phyloP scores from a whole-genome alignment of 2,888 invertebrate species.

The Alloplasta piceator region DNA sequence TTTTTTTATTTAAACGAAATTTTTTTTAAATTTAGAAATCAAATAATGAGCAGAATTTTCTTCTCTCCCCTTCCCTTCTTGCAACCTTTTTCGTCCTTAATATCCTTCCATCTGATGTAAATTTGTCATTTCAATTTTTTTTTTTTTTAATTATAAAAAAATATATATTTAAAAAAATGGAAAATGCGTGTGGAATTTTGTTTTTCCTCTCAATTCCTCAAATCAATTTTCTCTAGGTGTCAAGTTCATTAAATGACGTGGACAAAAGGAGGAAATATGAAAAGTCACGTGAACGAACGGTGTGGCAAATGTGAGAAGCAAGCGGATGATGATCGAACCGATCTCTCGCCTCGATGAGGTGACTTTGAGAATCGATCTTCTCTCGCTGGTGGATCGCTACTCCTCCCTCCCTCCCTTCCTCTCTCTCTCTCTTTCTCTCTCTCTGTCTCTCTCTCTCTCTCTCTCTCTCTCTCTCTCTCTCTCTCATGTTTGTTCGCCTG shows the following conservation, averaged over 20 bases:
- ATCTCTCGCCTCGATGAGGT: slow-evolving; percentile 59
- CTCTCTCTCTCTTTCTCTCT: slow-evolving; percentile 66
- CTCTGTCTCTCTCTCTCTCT: slow-evolving; percentile 39
- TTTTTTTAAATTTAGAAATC: no score
- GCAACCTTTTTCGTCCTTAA: no score
- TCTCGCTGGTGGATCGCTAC: slow-evolving; percentile 22
- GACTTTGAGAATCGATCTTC: slow-evolving; percentile 77
- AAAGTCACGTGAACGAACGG: slow-evolving; percentile 32
- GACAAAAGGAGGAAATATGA: slow-evolving; percentile 13
- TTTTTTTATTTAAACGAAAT: no score
- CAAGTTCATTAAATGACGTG: background rate
- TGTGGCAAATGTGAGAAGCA: slow-evolving; percentile 31
- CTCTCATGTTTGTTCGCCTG: slow-evolving; percentile 73
- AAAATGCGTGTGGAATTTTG: no score
- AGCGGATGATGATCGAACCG: slow-evolving; percentile 52
- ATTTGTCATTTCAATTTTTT: no score
- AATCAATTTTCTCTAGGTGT: no score
- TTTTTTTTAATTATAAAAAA: no score
- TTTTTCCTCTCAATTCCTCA: no score
- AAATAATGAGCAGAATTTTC: no score
- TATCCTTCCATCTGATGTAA: no score
- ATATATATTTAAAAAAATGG: no score
- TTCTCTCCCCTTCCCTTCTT: no score
- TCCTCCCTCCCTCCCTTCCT: slow-evolving; percentile 37
- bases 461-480: slow-evolving; percentile 57